Conservation (phyloP, 2,113 vertebrate genomes). For the Herpailurus yagouaroundi region DNA sequence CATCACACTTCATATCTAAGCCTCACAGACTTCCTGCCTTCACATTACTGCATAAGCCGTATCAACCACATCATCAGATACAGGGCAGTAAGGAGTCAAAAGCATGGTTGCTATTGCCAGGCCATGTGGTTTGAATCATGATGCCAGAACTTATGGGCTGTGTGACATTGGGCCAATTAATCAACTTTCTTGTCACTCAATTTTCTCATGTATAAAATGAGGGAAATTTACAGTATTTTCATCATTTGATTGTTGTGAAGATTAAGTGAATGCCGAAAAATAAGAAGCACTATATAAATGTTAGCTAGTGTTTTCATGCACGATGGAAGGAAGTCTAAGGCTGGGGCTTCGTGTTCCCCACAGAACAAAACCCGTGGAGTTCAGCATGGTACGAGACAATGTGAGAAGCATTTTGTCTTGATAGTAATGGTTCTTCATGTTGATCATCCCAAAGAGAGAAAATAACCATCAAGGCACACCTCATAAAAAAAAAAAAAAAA, state of each 20-base stretch:
- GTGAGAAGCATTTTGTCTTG: constrained; percentile 22
- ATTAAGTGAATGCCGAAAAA: background rate
- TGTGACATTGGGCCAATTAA: background rate
- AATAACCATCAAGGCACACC: background rate
- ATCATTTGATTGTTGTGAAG: background rate
- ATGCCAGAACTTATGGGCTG: background rate
- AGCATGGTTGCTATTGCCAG: background rate
- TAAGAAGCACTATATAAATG: background rate
- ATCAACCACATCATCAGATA: background rate
- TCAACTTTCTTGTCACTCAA: background rate
- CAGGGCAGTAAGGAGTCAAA: background rate
- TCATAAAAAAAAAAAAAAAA: background rate
- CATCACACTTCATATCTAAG: background rate
- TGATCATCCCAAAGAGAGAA: constrained; percentile 20
- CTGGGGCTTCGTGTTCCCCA: background rate
- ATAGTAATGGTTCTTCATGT: background rate
- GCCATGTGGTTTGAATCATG: background rate
- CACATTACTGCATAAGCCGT: background rate
- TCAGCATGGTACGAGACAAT: background rate
- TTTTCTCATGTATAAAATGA: constrained; percentile 25
- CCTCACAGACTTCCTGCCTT: background rate
- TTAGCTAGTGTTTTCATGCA: background rate
- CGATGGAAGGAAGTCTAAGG: background rate
- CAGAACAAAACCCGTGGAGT: background rate
- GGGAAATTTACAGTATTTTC: background rate